Evolutionary conservation across 1,140 invertebrate genomes (phyloP).

Genomic region (Drosophila ironensis): DNA sequence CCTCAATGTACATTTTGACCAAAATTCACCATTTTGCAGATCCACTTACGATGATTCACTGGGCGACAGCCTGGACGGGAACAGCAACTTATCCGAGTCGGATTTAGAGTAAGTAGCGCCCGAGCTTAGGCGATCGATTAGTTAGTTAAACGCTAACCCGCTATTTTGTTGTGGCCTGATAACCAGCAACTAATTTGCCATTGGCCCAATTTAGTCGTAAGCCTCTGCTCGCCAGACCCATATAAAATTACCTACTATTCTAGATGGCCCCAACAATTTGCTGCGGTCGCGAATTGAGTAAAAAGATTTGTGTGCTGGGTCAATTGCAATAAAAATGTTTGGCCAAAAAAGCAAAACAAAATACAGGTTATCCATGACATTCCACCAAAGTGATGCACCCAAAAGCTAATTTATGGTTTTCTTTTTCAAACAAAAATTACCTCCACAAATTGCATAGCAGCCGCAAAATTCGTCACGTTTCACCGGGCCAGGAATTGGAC

Average conservation of each 20-base stretch:
- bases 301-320: constrained; percentile 34
- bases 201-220: constrained; percentile 31
- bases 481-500: constrained; percentile 53
- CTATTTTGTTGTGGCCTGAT: constrained; percentile 48
- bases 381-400: neutral
- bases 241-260: constrained; percentile 68
- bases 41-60: constrained; percentile 66
- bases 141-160: constrained; percentile 11
- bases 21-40: no score
- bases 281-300: constrained; percentile 63
- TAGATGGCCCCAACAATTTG: constrained; percentile 53
- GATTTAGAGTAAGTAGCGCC: constrained; percentile 52
- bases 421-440: constrained; percentile 17
- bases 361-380: constrained; percentile 60
- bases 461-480: constrained; percentile 38
- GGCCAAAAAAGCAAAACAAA: constrained; percentile 43
- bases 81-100: constrained; percentile 57
- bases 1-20: no score
- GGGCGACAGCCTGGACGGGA: constrained; percentile 65
- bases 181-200: constrained; percentile 48
- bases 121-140: neutral
- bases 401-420: constrained; percentile 2
- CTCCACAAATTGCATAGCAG: constrained; percentile 17
- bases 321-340: constrained; percentile 20
- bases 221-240: constrained; percentile 26